Evolutionary conservation across 2,888 invertebrate genomes (phyloP), one percentile per base, ranked within the genome.

Genomic region (Cotesia congregata): DNA sequence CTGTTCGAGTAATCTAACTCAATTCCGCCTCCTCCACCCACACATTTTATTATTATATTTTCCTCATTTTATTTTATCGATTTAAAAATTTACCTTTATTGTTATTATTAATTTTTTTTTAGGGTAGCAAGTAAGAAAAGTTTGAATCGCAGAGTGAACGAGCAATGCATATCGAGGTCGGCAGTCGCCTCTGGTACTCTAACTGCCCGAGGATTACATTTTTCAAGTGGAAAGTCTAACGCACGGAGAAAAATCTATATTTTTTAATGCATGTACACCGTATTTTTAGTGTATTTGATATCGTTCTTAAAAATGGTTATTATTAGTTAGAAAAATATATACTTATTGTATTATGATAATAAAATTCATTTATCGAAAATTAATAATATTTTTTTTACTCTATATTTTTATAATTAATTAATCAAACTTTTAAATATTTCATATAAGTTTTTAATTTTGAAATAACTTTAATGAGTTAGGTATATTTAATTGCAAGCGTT

Each of bases 161-260:
- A 38, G 30, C 7, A 67, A 38, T n/a, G 38, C 38, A n/a, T 38
- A 67, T 67, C 39, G 67, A 67, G 67, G 39, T 39, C 67, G n/a
- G 39, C 39, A 39, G 39, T 67, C n/a, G 67, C 67, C 67, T 67
- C 38, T 67, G 38, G 67, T 67, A 12, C 12, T 12, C 50, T 12
- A 12, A 67, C 5, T 67, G 38, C 67, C 67, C 39, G 67, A n/a
- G 67, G 67, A 67, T 67, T 67, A 67, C 38, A 38, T 67, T 38
- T 64, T 67, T 39, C n/a, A 67, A 67, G 39, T 38, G 39, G 39
- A 67, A 67, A 67, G n/a, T 62, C 62, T 62, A 62, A 15, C 17
- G 20, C 17, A 17, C 9, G 62, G 5, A 20, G 62, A 7, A 7
- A 62, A 62, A 50, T 7, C 62, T 62, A 62, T n/a, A 62, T 62